A percentile compares a stretch with the other conserved stretches of the same genome.
These are phyloP conservation scores for Oreochromis mossambicus DNA, from an alignment of 2,797 vertebrate species.

Conservation along the genomic window DNA sequence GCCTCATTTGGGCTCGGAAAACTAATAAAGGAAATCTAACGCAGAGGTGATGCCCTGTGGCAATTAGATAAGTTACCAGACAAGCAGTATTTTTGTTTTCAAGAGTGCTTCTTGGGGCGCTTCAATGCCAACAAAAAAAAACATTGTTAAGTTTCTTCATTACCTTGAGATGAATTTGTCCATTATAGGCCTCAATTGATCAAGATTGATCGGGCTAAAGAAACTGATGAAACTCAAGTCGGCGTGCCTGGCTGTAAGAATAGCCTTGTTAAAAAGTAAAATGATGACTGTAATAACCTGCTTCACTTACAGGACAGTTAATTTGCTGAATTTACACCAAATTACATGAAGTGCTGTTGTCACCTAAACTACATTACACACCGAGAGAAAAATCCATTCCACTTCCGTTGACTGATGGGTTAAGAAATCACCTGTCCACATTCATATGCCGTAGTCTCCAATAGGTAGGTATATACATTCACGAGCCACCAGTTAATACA, in stretches of 20 bases:
- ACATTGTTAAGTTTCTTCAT: slow-evolving; percentile 71
- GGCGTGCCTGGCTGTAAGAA: not conserved
- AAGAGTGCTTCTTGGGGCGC: slow-evolving; percentile 17
- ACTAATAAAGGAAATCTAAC: slow-evolving; percentile 71
- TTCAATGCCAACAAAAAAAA: slow-evolving; percentile 28
- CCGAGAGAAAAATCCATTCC: not conserved
- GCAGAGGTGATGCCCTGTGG: slow-evolving; percentile 67
- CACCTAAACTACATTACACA: not conserved
- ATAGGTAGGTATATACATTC: not conserved
- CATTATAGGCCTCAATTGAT: slow-evolving; percentile 63
- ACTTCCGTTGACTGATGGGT: not conserved
- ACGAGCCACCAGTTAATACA: not conserved
- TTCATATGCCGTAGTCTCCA: not conserved
- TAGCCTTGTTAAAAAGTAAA: slow-evolving; percentile 7
- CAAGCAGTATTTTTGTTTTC: slow-evolving; percentile 69
- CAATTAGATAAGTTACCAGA: slow-evolving; percentile 77
- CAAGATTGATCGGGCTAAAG: slow-evolving; percentile 63
- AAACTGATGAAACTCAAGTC: slow-evolving; percentile 7
- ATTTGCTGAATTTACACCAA: not conserved
- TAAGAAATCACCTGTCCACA: not conserved
- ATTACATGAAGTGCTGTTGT: not conserved
- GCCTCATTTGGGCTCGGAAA: slow-evolving; percentile 71
- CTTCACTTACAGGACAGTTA: not conserved
- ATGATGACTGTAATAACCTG: not conserved
- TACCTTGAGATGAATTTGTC: slow-evolving; percentile 66